Conservation (phyloP, 2,797 vertebrate species). For the Aeoliscus strigatus region DNA sequence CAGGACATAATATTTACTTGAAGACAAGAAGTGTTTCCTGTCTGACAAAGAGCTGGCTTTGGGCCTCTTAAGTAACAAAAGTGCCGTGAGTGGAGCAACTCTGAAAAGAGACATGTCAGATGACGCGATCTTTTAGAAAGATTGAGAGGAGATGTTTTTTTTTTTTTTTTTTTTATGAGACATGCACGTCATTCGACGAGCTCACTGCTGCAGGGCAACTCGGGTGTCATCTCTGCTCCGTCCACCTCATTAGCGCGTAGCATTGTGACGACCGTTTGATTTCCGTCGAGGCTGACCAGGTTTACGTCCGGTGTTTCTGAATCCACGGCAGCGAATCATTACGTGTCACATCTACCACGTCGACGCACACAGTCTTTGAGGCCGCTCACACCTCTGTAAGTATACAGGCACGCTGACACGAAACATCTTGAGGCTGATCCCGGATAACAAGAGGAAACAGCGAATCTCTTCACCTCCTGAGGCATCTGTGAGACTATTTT, state of each 20-base stretch:
- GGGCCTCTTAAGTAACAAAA: constrained; percentile 40
- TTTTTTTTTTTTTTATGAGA: constrained; percentile 49
- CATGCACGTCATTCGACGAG: constrained; percentile 42
- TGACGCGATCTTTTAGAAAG: constrained; percentile 40
- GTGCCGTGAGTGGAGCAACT: constrained; percentile 36
- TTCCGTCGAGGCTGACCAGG: constrained; percentile 39
- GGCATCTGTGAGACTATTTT: constrained; percentile 46
- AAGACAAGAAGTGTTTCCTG: constrained; percentile 27
- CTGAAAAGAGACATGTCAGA: constrained; percentile 40
- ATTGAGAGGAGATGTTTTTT: no score
- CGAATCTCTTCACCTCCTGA: constrained; percentile 29
- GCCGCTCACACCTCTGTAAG: constrained; percentile 3
- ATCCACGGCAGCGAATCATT: no score
- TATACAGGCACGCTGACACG: constrained; percentile 6
- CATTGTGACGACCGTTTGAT: constrained; percentile 28
- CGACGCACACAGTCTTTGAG: not conserved
- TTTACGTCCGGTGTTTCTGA: constrained; percentile 28
- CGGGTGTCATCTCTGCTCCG: constrained; percentile 34
- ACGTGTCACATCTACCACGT: no score
- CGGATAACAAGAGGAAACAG: constrained; percentile 32
- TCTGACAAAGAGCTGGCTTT: constrained; percentile 26
- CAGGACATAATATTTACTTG: constrained; percentile 52
- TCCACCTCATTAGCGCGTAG: constrained; percentile 36
- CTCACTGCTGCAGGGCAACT: constrained; percentile 36
- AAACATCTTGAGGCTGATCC: constrained; percentile 42